phyloP scores from a whole-genome alignment of 1,140 invertebrate genomes.

The Drosophila nigromelanica region DNA sequence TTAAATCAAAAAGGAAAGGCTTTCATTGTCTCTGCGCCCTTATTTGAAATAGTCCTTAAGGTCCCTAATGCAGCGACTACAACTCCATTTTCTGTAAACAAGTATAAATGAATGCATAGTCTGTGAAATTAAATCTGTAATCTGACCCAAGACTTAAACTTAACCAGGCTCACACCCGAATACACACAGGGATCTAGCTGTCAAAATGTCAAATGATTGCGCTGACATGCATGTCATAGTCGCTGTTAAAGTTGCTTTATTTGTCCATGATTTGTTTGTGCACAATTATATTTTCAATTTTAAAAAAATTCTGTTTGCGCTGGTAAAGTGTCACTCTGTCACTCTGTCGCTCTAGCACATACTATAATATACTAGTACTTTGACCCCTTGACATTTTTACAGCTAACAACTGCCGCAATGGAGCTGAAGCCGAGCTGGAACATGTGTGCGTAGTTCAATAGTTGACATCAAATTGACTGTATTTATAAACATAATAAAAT shows the following conservation, averaged over 20 bases:
- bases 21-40: no score
- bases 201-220: conserved; percentile 81
- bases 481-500: conserved; percentile 78
- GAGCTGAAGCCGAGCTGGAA: conserved; percentile 49
- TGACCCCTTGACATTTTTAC: conserved; percentile 71
- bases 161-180: conserved; percentile 41
- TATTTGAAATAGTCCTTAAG: no score
- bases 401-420: conserved; percentile 20
- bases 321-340: conserved; percentile 60
- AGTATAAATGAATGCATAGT: not conserved
- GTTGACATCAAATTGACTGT: conserved; percentile 81
- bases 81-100: conserved; percentile 13
- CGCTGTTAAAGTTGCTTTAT: conserved; percentile 34
- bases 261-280: conserved; percentile 36
- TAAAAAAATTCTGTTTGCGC: conserved; percentile 39
- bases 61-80: no score
- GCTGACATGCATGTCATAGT: conserved; percentile 64
- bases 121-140: conserved; percentile 45
- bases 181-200: conserved; percentile 39
- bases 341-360: conserved; percentile 13
- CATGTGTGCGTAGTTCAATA: conserved; percentile 81
- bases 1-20: no score
- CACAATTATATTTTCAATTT: conserved; percentile 28
- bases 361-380: conserved; percentile 55
- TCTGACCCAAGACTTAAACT: conserved; percentile 51